Percentiles rank a stretch among this genome's conserved stretches.
phyloP scores from a whole-genome alignment of 2,113 vertebrate species.

The Apteryx owenii region DNA sequence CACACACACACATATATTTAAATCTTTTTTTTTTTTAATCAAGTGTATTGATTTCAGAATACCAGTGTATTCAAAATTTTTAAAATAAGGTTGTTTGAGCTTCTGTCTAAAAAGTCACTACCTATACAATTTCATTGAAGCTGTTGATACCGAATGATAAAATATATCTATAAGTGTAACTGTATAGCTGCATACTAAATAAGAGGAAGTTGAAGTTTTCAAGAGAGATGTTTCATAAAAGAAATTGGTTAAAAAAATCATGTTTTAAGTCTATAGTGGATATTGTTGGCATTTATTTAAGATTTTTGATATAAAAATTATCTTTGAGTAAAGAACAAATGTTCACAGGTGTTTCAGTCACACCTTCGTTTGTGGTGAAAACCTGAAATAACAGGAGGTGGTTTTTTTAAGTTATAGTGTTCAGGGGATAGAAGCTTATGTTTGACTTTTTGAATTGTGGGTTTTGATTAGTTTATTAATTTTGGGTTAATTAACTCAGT shows the following conservation, averaged over 20 bases:
- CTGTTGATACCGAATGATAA: background rate
- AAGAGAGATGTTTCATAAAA: background rate
- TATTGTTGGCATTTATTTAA: background rate
- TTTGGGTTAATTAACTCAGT: background rate
- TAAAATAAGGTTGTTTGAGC: too few relatives aligned
- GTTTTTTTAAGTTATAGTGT: background rate
- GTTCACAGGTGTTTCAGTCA: background rate
- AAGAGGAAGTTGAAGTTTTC: background rate
- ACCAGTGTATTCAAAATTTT: too few relatives aligned
- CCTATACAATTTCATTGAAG: background rate
- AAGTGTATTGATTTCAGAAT: too few relatives aligned
- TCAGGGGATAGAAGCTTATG: background rate
- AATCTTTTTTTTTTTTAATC: too few relatives aligned
- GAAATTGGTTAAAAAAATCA: background rate
- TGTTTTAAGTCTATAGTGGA: background rate
- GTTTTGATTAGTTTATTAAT: background rate
- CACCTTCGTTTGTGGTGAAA: background rate
- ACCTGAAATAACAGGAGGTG: background rate
- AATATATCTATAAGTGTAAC: background rate
- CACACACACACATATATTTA: background rate
- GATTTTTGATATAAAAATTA: background rate
- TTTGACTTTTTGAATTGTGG: background rate
- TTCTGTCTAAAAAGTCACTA: background rate
- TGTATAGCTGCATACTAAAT: background rate
- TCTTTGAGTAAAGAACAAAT: background rate